Base-by-base conservation (phyloP, 2,888 invertebrate genomes). In the Acleris cristana region DNA sequence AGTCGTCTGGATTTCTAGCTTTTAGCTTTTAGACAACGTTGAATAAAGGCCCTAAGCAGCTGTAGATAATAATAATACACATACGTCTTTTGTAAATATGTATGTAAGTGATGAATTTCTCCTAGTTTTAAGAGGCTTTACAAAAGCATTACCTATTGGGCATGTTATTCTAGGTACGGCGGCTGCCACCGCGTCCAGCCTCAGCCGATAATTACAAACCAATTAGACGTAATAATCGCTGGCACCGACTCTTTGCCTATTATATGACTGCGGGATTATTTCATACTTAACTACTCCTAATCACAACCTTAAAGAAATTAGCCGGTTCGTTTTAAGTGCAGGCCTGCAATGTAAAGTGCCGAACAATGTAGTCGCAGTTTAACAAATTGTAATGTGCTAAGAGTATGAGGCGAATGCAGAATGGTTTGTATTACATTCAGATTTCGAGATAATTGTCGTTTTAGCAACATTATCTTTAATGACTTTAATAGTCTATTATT, bases 151-250 rank as follows among this genome's bases (percentile, higher is more conserved):
- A 40, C 10, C 40, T 4, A 40, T 40, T 40, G 21, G 51, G 18
- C 6, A 63, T 23, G 40, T 54, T 63, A 26, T 63, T 45, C 18
- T 48, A 63, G 18, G 23, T 19, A 53, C 66, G 65, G 72, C 71
- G 65, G 74, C 74, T 74, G 78, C 78, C 76, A 79, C 78, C 73
- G 78, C 73, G 78, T 79, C 71, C 76, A 74, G 78, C 79, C 74
- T 84, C 80, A 82, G 80, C 78, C 79, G 81, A 85, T 86, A 87
- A 88, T 87, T 85, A 82, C 78, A 78, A 79, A 76, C 86, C 84
- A 84, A 88, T 88, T 87, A 87, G 79, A 77, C 79, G 80, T 82
- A 85, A 87, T 88, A 83, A 82, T 82, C 79, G 81, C 79, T 74
- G 59, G 67, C 51, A 61, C 51, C 40, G 26, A 54, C 64, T 58